Evolutionary conservation across 2,888 invertebrate species (phyloP), one percentile per base, ranked within the genome.

Genomic region (Brenthis daphne): DNA sequence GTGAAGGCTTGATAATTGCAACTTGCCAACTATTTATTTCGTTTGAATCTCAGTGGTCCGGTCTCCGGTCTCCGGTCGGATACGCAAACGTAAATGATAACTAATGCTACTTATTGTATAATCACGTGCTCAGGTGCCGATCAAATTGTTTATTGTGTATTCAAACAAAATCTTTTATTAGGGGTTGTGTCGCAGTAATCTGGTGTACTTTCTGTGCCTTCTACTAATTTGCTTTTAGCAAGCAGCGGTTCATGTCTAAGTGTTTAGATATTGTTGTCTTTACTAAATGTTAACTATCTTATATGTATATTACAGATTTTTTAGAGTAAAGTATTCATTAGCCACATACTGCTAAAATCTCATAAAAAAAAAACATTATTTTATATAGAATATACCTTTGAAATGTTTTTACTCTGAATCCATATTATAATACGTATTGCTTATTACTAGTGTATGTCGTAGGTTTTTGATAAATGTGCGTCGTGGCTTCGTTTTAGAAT

Each of bases 141-240:
- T 78, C 79, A 80, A 60, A 60, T 77, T 79, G 64, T 71, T 73
- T 63, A 61, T 61, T 68, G 55, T 56, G 64, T 64, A 64, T 74
- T 75, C 69, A 75, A 73, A 75, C 72, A 74, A 77, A 79, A 75
- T 78, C 73, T 80, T 80, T 80, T 73, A 84, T 80, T 80, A 77
- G 65, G 79, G 85, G 87, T 87, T 88, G 84, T 87, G 86, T 85
- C 82, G 74, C 83, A 83, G 82, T 86, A 80, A 79, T 78, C 75
- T 84, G 82, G 81, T 84, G 83, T 85, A 83, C 82, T 82, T 85
- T 86, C 84, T 85, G 89, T 90, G 90, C 89, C 89, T 90, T 90
- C 81, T 73, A 83, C 78, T 84, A 83, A 83, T 84, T 87, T 84
- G 83, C 84, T 87, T 86, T 83, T 82, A 80, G 68, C 53, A 61